Conservation (phyloP, 2,797 vertebrate genomes). For the Pangasius sanitwongsei region DNA sequence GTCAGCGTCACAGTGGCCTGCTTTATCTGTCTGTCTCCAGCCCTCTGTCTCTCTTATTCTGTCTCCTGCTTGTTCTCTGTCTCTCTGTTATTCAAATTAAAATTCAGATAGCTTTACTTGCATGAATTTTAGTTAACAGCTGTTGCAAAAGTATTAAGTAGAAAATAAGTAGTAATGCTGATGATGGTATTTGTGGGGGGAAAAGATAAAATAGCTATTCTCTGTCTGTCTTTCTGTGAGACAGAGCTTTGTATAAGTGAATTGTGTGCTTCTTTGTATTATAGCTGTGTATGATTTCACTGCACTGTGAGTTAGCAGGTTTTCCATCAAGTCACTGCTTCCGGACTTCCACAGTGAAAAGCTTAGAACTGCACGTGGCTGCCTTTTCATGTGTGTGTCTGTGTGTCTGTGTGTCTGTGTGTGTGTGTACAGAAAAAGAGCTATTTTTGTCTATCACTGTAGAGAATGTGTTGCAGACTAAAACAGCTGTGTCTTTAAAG, state of each 20-base stretch:
- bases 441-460: neutral
- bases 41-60: conserved; percentile 6
- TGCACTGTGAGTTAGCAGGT: neutral
- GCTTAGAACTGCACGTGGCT: conserved; percentile 46
- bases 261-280: conserved; percentile 28
- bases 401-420: neutral
- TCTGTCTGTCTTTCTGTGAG: neutral
- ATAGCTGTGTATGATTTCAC: conserved; percentile 36
- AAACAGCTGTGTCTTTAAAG: conserved; percentile 34
- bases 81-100: neutral
- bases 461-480: conserved; percentile 36
- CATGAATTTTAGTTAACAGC: neutral
- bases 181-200: neutral
- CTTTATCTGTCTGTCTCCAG: conserved; percentile 38
- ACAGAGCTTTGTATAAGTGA: neutral
- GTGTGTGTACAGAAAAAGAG: neutral
- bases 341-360: conserved; percentile 3
- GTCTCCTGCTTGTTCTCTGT: neutral
- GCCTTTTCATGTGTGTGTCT: neutral
- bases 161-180: neutral
- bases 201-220: neutral
- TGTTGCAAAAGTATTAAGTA: neutral
- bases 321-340: conserved; percentile 18
- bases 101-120: neutral
- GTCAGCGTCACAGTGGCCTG: conserved; percentile 53